Evolutionary conservation across 2,888 invertebrate species (phyloP).

Genomic region (Zhengitettix transpicula): DNA sequence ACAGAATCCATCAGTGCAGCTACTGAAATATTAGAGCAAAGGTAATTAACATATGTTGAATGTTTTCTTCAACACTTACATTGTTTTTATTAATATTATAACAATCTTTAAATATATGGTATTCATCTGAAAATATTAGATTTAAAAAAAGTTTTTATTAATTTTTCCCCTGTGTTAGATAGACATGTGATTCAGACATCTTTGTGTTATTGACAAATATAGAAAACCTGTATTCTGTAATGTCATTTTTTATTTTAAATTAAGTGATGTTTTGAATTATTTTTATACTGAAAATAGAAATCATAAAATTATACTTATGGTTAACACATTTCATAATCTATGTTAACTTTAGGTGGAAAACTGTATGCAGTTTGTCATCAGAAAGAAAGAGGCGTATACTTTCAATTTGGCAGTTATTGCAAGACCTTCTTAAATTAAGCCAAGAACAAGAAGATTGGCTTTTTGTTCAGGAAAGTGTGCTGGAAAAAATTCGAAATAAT

Average conservation of each 20-base stretch:
- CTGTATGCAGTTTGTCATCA: slow-evolving; percentile 53
- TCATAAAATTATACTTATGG: no score
- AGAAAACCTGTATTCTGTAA: no score
- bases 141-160: neutral
- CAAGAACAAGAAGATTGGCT: slow-evolving; percentile 43
- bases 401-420: slow-evolving; percentile 39
- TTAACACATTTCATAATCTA: no score
- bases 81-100: no score
- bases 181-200: neutral
- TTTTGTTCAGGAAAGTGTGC: slow-evolving; percentile 39
- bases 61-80: no score
- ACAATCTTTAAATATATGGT: no score
- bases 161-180: neutral
- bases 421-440: slow-evolving; percentile 37
- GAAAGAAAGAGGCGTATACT: slow-evolving; percentile 52
- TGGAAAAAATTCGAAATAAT: slow-evolving; percentile 33
- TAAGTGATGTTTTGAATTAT: no score
- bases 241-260: no score
- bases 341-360: slow-evolving; percentile 42
- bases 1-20: slow-evolving; percentile 47
- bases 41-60: slow-evolving; percentile 10
- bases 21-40: slow-evolving; percentile 53
- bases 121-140: neutral
- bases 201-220: no score
- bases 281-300: no score